These are phyloP conservation scores for Sebastes wilsoni DNA, from an alignment of 2,797 vertebrate genomes.

Conservation along the genomic window DNA sequence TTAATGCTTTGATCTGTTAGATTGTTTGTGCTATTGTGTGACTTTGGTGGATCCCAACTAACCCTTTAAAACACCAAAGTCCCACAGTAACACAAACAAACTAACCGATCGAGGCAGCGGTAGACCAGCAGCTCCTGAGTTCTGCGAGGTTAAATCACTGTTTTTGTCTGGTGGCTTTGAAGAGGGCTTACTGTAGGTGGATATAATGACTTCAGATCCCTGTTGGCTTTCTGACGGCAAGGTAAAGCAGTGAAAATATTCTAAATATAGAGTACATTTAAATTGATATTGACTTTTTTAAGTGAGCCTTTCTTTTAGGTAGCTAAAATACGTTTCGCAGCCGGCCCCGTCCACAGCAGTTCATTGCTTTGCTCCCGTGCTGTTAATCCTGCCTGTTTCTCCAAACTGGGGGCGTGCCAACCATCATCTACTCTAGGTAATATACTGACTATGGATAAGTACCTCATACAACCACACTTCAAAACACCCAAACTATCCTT, in stretches of 20 bases:
- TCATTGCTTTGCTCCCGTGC: not conserved
- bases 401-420: not conserved
- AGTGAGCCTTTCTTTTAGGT: too few species aligned
- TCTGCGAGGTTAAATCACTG: not conserved
- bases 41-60: not conserved
- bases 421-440: not conserved
- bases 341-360: too few species aligned
- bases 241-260: too few species aligned
- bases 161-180: not conserved
- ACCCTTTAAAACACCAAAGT: too few species aligned
- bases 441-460: not conserved
- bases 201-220: too few species aligned
- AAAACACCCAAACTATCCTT: not conserved
- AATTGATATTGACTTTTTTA: too few species aligned
- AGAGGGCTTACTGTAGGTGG: too few species aligned
- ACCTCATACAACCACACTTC: not conserved
- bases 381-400: not conserved
- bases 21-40: not conserved
- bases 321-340: too few species aligned
- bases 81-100: not conserved
- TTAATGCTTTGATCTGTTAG: not conserved
- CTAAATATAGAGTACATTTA: too few species aligned
- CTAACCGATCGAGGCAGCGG: not conserved
- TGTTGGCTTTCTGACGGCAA: too few species aligned
- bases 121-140: not conserved